Evolutionary conservation across 2,797 vertebrate species (phyloP).

Genomic region (Hafferia zeledoni): DNA sequence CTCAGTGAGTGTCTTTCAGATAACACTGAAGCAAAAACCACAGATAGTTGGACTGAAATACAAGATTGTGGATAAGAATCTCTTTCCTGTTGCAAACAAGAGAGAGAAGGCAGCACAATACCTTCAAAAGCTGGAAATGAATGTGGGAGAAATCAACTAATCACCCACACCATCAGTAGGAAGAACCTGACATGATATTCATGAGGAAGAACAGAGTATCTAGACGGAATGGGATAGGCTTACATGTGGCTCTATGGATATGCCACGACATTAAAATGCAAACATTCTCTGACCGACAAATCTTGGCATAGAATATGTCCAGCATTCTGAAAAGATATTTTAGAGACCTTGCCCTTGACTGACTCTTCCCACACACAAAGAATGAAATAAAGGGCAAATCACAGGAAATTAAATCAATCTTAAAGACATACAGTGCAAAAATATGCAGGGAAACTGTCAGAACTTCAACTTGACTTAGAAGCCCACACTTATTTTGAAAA

Average conservation of each 20-base stretch:
- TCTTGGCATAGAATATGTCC: not conserved
- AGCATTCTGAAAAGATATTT: not conserved
- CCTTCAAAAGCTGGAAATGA: not conserved
- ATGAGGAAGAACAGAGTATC: not conserved
- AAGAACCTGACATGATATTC: not conserved
- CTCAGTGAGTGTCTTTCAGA: not conserved
- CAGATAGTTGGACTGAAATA: not conserved
- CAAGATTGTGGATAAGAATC: not conserved
- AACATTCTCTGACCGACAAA: not conserved
- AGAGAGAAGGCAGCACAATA: not conserved
- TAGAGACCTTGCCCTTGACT: not conserved
- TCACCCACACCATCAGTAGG: not conserved
- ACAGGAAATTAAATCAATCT: conserved; percentile 6
- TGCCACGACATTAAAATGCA: not conserved
- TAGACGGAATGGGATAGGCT: not conserved
- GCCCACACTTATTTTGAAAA: no score
- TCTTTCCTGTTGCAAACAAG: not conserved
- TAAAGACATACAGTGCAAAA: not conserved
- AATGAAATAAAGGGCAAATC: not conserved
- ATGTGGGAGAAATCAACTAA: not conserved
- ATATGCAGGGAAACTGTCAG: not conserved
- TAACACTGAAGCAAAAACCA: not conserved
- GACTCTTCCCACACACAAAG: not conserved
- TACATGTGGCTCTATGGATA: not conserved
- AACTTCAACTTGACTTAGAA: not conserved